A percentile compares a stretch with the other conserved stretches of the same genome.
Evolutionary conservation across 53 echinoderm and acorn worm species (phyloP).

Genomic region (Henricia sp.): DNA sequence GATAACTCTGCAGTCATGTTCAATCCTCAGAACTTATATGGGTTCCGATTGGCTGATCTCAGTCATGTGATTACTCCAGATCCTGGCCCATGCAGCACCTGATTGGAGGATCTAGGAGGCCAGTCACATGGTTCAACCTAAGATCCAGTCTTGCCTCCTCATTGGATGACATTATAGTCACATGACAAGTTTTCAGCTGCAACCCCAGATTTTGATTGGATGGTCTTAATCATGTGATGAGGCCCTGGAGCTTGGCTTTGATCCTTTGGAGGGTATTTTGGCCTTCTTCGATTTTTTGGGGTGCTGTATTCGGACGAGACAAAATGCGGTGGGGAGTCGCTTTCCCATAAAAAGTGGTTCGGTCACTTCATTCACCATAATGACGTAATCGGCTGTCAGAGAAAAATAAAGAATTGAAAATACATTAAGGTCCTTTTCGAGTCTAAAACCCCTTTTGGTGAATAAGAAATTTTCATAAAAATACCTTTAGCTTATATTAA

Average conservation of each 20-base stretch:
- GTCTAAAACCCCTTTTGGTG: no score
- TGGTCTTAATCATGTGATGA: conserved; percentile 40
- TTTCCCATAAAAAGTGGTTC: conserved; percentile 83
- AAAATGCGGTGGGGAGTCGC: conserved; percentile 81
- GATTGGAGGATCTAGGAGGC: background rate
- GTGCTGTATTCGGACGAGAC: conserved; percentile 75
- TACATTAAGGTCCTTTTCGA: no score
- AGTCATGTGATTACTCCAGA: background rate
- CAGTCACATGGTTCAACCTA: background rate
- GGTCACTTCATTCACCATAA: conserved; percentile 90
- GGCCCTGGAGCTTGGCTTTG: conserved; percentile 58
- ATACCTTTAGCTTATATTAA: no score
- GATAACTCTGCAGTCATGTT: background rate
- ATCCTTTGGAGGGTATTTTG: conserved; percentile 66
- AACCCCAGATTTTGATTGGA: background rate
- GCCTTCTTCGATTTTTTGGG: conserved; percentile 90
- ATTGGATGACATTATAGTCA: background rate
- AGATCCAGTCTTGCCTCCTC: background rate
- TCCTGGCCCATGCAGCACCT: background rate
- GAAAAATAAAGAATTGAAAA: conserved; percentile 11
- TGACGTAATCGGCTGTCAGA: conserved; percentile 86
- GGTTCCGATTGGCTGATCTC: background rate
- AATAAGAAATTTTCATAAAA: no score
- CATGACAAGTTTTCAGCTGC: background rate
- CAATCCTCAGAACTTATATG: background rate